These are phyloP conservation scores for Blastomussa wellsi DNA, from an alignment of 92 coral and sea anemone genomes.

Conservation along the genomic window DNA sequence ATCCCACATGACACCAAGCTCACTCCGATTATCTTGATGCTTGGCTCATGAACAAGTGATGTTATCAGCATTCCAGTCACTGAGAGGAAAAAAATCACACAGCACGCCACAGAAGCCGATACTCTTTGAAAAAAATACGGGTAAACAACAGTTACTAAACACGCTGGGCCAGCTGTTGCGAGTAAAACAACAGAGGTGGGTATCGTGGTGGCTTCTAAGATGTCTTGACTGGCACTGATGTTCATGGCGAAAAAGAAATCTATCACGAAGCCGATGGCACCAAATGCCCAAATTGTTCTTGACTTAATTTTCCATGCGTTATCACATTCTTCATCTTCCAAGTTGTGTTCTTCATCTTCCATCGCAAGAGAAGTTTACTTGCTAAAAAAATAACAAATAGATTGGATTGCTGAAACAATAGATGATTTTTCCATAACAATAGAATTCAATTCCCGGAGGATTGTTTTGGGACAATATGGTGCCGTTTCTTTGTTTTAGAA, in stretches of 20 bases:
- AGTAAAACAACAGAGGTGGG: conserved; percentile 10
- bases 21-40: neutral
- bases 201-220: conserved; percentile 24
- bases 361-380: neutral
- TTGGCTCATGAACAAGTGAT: conserved; percentile 5
- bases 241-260: neutral
- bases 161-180: conserved; percentile 4
- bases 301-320: neutral
- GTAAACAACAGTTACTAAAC: neutral
- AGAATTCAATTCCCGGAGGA: no score
- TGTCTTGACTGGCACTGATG: conserved; percentile 13
- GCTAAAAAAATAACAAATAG: neutral
- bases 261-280: conserved; percentile 14
- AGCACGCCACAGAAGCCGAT: neutral
- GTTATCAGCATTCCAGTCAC: conserved; percentile 1
- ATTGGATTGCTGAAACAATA: no score
- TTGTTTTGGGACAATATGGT: no score
- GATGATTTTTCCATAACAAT: no score
- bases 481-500: no score
- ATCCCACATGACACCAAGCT: conserved; percentile 24
- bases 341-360: neutral
- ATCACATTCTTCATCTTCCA: neutral
- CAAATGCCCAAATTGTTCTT: neutral
- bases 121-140: neutral
- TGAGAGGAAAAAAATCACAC: neutral